These are phyloP conservation scores for Hemistola chrysoprasaria DNA, from an alignment of 2,888 invertebrate genomes.

Conservation along the genomic window DNA sequence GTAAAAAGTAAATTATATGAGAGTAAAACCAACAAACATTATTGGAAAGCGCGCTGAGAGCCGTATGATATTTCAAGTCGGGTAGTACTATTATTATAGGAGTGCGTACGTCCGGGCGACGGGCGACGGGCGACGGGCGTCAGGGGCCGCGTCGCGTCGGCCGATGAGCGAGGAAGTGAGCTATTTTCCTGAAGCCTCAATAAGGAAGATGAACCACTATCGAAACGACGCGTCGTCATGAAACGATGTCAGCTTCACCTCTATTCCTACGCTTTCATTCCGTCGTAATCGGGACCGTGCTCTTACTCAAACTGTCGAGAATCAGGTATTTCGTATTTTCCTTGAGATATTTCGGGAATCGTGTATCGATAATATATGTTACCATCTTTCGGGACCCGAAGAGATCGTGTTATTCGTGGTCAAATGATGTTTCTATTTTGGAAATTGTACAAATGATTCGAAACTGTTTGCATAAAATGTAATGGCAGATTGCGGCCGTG, in stretches of 20 bases:
- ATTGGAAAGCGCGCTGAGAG: constrained; percentile 16
- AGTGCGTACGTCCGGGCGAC: no score
- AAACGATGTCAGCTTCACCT: constrained; percentile 19
- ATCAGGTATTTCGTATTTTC: constrained; percentile 13
- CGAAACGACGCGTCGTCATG: constrained; percentile 15
- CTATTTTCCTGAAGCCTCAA: constrained; percentile 25
- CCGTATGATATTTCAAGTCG: constrained; percentile 21
- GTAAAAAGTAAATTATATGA: constrained; percentile 19
- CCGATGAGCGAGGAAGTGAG: constrained; percentile 18
- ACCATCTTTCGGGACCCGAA: neutral
- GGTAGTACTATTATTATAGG: no score
- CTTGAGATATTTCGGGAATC: neutral
- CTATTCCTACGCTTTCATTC: constrained; percentile 17
- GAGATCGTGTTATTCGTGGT: constrained; percentile 11
- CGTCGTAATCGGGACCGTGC: constrained; percentile 16
- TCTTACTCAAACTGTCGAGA: constrained; percentile 15
- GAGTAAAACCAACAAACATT: constrained; percentile 23
- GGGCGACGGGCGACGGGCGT: no score
- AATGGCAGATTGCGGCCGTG: constrained; percentile 75
- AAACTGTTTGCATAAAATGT: constrained; percentile 76
- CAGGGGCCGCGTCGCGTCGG: constrained; percentile 9
- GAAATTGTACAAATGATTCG: constrained; percentile 57
- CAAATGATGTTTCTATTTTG: constrained; percentile 37
- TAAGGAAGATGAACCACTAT: constrained; percentile 24
- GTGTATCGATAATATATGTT: neutral